phyloP scores from a whole-genome alignment of 1,140 invertebrate genomes.

The Neuroterus valhalla region DNA sequence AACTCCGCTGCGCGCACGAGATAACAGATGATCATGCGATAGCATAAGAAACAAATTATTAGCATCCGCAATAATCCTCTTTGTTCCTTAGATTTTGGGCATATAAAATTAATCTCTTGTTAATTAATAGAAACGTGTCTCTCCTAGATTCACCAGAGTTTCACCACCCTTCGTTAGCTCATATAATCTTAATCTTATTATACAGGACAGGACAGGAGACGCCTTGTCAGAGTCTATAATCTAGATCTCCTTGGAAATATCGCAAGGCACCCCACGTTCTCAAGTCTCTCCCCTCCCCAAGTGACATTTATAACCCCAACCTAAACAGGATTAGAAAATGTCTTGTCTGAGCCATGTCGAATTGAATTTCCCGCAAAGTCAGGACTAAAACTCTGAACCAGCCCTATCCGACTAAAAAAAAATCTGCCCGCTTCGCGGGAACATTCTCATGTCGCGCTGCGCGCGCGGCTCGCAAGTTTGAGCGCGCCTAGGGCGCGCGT shows the following conservation, averaged over 20 bases:
- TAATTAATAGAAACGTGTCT: too few relatives aligned
- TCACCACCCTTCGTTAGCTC: not conserved
- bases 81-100: too few relatives aligned
- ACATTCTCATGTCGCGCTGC: too few relatives aligned
- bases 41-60: too few relatives aligned
- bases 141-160: not conserved
- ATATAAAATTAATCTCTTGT: too few relatives aligned
- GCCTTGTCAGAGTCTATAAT: constrained; percentile 21
- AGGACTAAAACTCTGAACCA: not conserved
- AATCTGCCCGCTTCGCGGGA: too few relatives aligned
- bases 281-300: not conserved
- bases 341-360: not conserved
- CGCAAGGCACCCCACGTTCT: not conserved
- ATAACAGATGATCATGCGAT: too few relatives aligned
- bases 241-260: constrained; percentile 19
- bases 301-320: constrained; percentile 17
- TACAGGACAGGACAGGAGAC: not conserved
- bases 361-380: constrained; percentile 12
- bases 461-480: too few relatives aligned
- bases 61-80: too few relatives aligned
- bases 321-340: constrained; percentile 12
- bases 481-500: too few relatives aligned
- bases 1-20: too few relatives aligned
- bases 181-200: constrained; percentile 29
- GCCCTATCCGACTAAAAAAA: too few relatives aligned